Percentiles rank a stretch among this genome's conserved stretches.
Conservation (phyloP, 1,140 invertebrate species). For the Bombus waltoni region DNA sequence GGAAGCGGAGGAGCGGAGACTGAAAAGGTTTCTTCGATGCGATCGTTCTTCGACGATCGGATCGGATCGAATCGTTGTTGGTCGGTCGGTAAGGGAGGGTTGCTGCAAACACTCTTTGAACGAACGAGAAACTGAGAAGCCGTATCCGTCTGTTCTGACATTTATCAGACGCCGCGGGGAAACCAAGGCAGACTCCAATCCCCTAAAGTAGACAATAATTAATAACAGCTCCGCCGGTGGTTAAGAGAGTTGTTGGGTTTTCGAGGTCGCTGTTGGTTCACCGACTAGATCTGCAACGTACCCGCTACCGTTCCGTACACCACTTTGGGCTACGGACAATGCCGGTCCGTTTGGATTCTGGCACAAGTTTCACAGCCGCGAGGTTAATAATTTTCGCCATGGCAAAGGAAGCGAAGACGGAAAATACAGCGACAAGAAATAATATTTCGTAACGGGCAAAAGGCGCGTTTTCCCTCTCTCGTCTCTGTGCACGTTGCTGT, state of each 20-base stretch:
- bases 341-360: background rate
- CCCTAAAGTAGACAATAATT: constrained; percentile 73
- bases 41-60: background rate
- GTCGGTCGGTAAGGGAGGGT: constrained; percentile 2
- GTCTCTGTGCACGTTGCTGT: background rate
- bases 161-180: constrained; percentile 59
- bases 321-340: constrained; percentile 30
- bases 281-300: background rate
- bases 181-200: constrained; percentile 46
- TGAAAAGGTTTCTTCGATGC: background rate
- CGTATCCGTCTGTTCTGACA: constrained; percentile 58
- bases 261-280: constrained; percentile 55
- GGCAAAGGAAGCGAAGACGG: background rate
- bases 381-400: constrained; percentile 3
- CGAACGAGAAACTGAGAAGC: constrained; percentile 39
- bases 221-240: constrained; percentile 65
- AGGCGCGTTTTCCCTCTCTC: too few species aligned
- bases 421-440: background rate
- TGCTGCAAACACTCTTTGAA: background rate
- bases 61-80: background rate
- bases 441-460: background rate
- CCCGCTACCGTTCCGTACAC: too few species aligned
- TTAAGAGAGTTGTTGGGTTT: constrained; percentile 60
- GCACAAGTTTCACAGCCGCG: background rate
- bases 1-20: too few species aligned